Evolutionary conservation across 2,797 vertebrate species (phyloP).

Genomic region (Typhlichthys eigenmanni): DNA sequence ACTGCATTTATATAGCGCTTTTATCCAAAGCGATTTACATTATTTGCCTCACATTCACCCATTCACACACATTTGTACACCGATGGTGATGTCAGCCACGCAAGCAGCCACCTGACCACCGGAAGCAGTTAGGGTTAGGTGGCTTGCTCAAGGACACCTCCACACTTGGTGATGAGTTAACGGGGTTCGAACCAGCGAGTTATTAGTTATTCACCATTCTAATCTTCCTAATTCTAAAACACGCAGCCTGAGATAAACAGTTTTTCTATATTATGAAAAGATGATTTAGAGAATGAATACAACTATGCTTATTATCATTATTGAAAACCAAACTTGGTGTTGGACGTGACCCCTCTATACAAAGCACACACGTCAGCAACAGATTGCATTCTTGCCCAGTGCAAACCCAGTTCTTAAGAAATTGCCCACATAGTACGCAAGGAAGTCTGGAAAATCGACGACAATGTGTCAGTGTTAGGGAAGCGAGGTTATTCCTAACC

Average conservation of each 20-base stretch:
- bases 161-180: too few species aligned
- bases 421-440: constrained; percentile 79
- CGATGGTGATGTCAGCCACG: too few species aligned
- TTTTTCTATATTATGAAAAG: constrained; percentile 28
- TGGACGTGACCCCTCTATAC: constrained; percentile 48
- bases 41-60: too few species aligned
- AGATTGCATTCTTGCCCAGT: constrained; percentile 71
- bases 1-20: too few species aligned
- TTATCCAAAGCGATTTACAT: too few species aligned
- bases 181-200: too few species aligned
- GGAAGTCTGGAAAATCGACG: constrained; percentile 69
- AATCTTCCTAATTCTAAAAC: constrained; percentile 19
- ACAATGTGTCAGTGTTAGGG: constrained; percentile 46
- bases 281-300: constrained; percentile 39
- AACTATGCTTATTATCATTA: constrained; percentile 35
- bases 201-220: not conserved
- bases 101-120: too few species aligned
- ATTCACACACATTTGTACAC: too few species aligned
- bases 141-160: too few species aligned
- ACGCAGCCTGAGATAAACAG: constrained; percentile 24
- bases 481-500: constrained; percentile 44
- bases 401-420: constrained; percentile 77
- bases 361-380: constrained; percentile 42
- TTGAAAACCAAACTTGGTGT: constrained; percentile 44
- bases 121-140: too few species aligned